A percentile compares a stretch with the other conserved stretches of the same genome.
Evolutionary conservation across 2,797 vertebrate genomes (phyloP).

Genomic region (Phrynocephalus forsythii): DNA sequence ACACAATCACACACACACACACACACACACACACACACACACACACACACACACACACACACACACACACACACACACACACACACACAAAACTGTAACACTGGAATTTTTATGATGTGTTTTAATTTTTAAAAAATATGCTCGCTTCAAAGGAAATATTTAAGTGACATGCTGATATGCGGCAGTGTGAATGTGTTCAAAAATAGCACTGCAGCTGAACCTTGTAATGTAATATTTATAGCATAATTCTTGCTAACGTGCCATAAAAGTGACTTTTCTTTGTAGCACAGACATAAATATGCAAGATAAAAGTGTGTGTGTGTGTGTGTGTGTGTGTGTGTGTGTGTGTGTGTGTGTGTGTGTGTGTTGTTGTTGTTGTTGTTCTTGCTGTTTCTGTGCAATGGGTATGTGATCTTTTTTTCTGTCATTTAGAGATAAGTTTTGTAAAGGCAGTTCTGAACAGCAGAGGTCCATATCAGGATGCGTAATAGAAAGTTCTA

Average conservation of each 20-base stretch:
- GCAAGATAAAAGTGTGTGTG: conserved; percentile 46
- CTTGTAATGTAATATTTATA: conserved; percentile 66
- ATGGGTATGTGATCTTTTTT: conserved; percentile 36
- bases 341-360: conserved; percentile 17
- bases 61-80: no score
- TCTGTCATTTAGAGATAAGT: conserved; percentile 18
- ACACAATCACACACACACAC: neutral
- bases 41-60: neutral
- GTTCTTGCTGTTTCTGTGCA: conserved; percentile 29
- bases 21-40: no score
- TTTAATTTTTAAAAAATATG: conserved; percentile 49
- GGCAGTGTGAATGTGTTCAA: conserved; percentile 40
- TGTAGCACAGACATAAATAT: conserved; percentile 59
- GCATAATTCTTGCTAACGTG: conserved; percentile 59
- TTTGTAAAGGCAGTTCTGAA: neutral
- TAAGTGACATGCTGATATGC: conserved; percentile 56
- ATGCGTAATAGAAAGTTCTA: neutral
- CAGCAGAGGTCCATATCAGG: conserved; percentile 40
- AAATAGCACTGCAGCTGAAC: conserved; percentile 45
- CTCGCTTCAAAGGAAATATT: conserved; percentile 61
- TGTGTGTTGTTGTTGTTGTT: conserved; percentile 1
- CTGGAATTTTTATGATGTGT: conserved; percentile 55
- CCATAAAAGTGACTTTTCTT: conserved; percentile 62
- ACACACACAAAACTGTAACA: neutral
- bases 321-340: conserved; percentile 17